Base-by-base conservation (phyloP, 30 jellyfish, hydroid and myxozoan genomes). In the Hydractinia symbiolongicarpus region DNA sequence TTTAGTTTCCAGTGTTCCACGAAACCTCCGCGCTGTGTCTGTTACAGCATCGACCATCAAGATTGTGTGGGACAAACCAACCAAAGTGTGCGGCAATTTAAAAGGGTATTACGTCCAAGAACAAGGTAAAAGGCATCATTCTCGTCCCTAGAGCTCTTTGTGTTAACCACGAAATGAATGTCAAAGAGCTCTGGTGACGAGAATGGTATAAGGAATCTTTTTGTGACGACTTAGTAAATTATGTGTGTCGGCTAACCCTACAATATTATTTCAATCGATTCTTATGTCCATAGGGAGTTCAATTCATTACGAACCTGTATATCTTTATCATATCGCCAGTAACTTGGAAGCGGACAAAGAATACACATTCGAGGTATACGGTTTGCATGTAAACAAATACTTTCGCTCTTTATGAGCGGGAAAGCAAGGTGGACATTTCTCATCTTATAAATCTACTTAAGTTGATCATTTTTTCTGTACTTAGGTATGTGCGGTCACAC, bases 291-390 rank as follows among this genome's bases (percentile, higher is more conserved):
- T 51, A 89, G 97, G 93, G 5, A 79, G 83, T 49, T 86, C 89
- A 21, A 78, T 89, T 19, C 78, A 58, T 30, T 90, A 90, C 71
- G 95, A 90, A 74, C 97, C 97, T 8, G 85, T 75, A 20, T 13
- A 64, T 15, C 58, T 87, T 4, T 90, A 85, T 69, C 90, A 85
- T 74, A 84, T 90, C 73, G 95, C 95, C 30, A 87, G 94, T 54
- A 90, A 90, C 62, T 93, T 90, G n/a, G 90, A 90, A 64, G 87
- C 95, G 53, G 97, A 90, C 54, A 86, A 94, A 49, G 97, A 85
- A 71, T 90, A 90, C 84, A 85, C 93, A 9, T 90, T 90, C 40
- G 95, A 90, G 85, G 97, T 90, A 56, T 5, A 84, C 51, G 49
- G 14, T 30, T 30, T 30, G 44, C 44, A 0, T 30, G 44, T 30